These are phyloP conservation scores for Serranus cabrilla DNA, from an alignment of 2,797 vertebrate genomes.

Conservation along the genomic window DNA sequence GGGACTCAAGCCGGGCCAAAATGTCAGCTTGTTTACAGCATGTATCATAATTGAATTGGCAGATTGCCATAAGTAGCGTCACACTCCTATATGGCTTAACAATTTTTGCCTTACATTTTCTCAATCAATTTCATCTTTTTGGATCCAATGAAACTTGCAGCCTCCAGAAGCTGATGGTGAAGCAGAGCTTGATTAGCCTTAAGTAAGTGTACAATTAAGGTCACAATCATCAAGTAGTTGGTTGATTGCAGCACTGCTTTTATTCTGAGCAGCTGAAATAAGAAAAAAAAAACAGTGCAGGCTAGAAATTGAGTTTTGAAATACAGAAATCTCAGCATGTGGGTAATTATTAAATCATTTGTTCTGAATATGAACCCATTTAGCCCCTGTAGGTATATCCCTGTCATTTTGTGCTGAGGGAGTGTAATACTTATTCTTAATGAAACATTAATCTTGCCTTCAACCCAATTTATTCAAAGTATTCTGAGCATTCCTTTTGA, in stretches of 20 bases:
- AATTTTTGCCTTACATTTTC: background rate
- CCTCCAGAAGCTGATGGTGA: background rate
- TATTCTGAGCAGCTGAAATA: slow-evolving; percentile 7
- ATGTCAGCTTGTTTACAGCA: slow-evolving; percentile 8
- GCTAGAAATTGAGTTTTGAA: slow-evolving; percentile 22
- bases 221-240: slow-evolving; percentile 9
- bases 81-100: background rate
- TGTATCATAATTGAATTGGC: background rate
- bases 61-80: background rate
- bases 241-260: slow-evolving; percentile 23
- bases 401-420: slow-evolving; percentile 36
- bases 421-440: slow-evolving; percentile 40
- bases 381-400: slow-evolving; percentile 40
- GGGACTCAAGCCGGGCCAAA: background rate
- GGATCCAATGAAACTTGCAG: background rate
- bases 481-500: slow-evolving; percentile 29
- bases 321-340: slow-evolving; percentile 54
- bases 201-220: slow-evolving; percentile 19
- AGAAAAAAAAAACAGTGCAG: slow-evolving; percentile 7
- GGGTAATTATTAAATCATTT: slow-evolving; percentile 57
- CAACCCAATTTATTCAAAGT: slow-evolving; percentile 10
- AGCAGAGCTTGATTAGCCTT: slow-evolving; percentile 9
- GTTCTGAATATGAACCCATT: slow-evolving; percentile 54
- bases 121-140: slow-evolving; percentile 3
- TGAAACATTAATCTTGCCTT: slow-evolving; percentile 36